Evolutionary conservation across 2,113 vertebrate species (phyloP).

Genomic region (Pluvialis apricaria): DNA sequence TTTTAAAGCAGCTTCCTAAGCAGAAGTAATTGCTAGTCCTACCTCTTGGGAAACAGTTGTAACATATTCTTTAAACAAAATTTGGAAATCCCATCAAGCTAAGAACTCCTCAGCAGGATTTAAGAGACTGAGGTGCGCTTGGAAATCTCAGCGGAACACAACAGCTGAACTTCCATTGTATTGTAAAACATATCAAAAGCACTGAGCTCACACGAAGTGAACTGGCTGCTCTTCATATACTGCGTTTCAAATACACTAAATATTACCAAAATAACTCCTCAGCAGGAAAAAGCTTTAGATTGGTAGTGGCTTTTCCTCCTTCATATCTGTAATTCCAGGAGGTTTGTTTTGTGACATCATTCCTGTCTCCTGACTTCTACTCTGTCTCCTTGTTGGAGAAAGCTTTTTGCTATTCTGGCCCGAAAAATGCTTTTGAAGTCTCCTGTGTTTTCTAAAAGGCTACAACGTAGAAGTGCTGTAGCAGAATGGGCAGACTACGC

Average conservation of each 20-base stretch:
- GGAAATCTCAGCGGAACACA: neutral
- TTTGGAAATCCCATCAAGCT: neutral
- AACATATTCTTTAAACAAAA: neutral
- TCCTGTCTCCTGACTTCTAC: neutral
- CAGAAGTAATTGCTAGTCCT: neutral
- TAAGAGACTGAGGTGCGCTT: neutral
- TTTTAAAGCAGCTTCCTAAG: neutral
- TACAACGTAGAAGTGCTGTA: fast-evolving
- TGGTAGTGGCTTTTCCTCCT: neutral
- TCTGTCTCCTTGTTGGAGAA: neutral
- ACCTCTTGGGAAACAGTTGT: neutral
- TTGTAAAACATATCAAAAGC: neutral
- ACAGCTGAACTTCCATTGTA: neutral
- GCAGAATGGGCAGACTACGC: neutral
- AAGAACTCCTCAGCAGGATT: neutral
- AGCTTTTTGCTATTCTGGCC: neutral
- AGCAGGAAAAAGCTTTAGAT: neutral
- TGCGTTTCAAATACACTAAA: neutral
- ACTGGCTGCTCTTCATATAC: neutral
- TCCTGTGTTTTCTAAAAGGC: neutral
- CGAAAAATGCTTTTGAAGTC: neutral
- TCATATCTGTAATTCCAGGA: neutral
- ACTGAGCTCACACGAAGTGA: fast-evolving
- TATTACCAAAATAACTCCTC: neutral
- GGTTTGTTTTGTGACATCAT: neutral